Base-by-base conservation (phyloP, 2,888 invertebrate genomes). In the Apodemia zela region DNA sequence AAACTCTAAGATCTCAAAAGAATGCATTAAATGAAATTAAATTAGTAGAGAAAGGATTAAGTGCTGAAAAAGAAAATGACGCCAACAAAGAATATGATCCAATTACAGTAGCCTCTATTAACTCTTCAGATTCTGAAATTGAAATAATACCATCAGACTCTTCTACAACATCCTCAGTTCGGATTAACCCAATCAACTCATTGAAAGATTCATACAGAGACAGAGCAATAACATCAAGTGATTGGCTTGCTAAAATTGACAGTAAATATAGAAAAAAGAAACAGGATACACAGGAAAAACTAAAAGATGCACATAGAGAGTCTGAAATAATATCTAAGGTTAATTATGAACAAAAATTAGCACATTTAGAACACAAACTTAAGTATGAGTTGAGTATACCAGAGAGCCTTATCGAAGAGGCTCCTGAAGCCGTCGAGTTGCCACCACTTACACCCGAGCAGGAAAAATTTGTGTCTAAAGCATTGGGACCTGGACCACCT, bases 391-490 rank as follows among this genome's bases (percentile, higher is more conserved):
- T 81, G 67, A 92, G 73, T 69, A 94, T 76, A 93, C 94, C 77
- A 69, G 93, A 79, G 82, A 91, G 77, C 82, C 81, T 74, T 67
- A 85, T 72, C 79, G 93, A 77, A 85, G 93, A 78, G 81, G 80
- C 82, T 0, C 84, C 87, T 63, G 85, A 92, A 0, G 76, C 78
- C 0, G 84, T 80, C 0, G 89, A 89, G 69, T 66, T 95, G 49
- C 94, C 95, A 0, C 92, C 93, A 62, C 81, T 97, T n/a, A 95
- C 95, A 0, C 87, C 93, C 0, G 94, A 95, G 38, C 95, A 96
- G 79, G 89, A 94, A 66, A 84, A 86, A 35, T 75, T 93, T 61
- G 93, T 95, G 0, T 92, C 92, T 61, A 85, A 82, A 47, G 94
- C 95, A 0, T 81, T 95, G 1, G 89, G 92, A 0, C 88, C 92